Evolutionary conservation across 2,888 invertebrate genomes (phyloP), one percentile per base, ranked within the genome.

Genomic region (Stictocephala bisonia): DNA sequence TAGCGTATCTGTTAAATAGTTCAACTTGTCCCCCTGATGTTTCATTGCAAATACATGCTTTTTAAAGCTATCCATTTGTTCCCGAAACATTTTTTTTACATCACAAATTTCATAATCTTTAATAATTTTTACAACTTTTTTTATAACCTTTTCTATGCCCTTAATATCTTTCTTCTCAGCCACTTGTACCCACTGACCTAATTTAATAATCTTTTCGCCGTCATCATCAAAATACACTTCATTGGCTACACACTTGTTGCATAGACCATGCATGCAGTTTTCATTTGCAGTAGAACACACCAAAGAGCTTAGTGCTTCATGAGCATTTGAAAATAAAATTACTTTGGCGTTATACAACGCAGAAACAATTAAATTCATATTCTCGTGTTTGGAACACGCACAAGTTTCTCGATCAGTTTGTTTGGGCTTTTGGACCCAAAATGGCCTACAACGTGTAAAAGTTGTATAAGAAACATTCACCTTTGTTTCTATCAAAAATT

Each of bases 111-210:
- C 4, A 27, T 53, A 53, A 13, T 53, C 24, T 26, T 53, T 53
- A 9, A 27, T 53, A 1, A 53, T 13, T 40, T 60, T 60, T 7
- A 60, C 40, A 40, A 35, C 20, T 13, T 60, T 60, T 18, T 40
- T 60, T 7, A 35, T 60, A 20, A 2, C 18, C 15, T 35, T 60
- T 18, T 60, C 31, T 31, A 15, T 60, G 6, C 60, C 60, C 9
- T 31, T 60, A 31, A 31, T 60, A 6, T n/a, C 22, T 60, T 35
- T 60, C 22, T 31, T 60, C 18, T 60, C 60, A 6, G 60, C 31
- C 2, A 20, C 18, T 2, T 40, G 27, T 31, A 7, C 22, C 53
- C 53, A 53, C 15, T 11, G 27, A 26, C 53, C 27, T 26, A 53
- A 7, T 26, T 53, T 18, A 4, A 44, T 15, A 9, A 6, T 15